Base-by-base conservation (phyloP, 2,113 vertebrate species). In the Halichoerus grypus region DNA sequence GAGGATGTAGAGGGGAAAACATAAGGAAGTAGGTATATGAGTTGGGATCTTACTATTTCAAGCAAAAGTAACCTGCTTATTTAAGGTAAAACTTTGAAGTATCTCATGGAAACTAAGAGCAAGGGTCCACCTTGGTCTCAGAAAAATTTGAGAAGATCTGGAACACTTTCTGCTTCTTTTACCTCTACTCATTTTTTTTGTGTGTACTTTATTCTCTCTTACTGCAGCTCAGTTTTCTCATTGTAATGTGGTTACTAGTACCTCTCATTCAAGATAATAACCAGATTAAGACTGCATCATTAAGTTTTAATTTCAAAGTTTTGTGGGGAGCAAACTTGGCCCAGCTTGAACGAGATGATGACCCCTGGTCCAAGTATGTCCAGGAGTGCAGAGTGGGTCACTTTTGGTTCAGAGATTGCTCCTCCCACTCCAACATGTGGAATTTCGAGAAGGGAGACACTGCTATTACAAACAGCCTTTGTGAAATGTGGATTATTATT, bases 181-280 rank as follows among this genome's bases (percentile, higher is more conserved):
- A 11, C 7, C 3, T 77, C 7, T 49, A 24, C 13, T 28, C 18
- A 49, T 51, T 24, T 91, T 84, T 84, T 61, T 12, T 63, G 6
- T 61, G 51, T 95, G 26, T 76, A 31, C 4, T 49, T 95, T 63
- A 8, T 97, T 94, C 11, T 90, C 24, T 71, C n/a, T 55, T 59
- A 12, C 28, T 59, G 39, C 4, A 31, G n/a, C 15, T 72, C 2
- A 59, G 0, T 87, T 85, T 86, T 81, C 31, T 88, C 26, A 4
- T 57, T 87, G 55, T 61, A 55, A 79, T 39, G 36, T 77, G 51
- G 4, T 67, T 13, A 92, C n/a, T 77, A 86, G 21, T 3, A 74
- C 4, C 3, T 95, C 31, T 77, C 36, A 39, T 82, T 87, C 18
- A 96, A 57, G 31, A 80, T 26, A 63, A 49, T 61, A 83, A 67